A percentile compares a stretch with the other conserved stretches of the same genome.
phyloP scores from a whole-genome alignment of 2,888 invertebrate species.

The Rhopalosiphum nymphaeae region DNA sequence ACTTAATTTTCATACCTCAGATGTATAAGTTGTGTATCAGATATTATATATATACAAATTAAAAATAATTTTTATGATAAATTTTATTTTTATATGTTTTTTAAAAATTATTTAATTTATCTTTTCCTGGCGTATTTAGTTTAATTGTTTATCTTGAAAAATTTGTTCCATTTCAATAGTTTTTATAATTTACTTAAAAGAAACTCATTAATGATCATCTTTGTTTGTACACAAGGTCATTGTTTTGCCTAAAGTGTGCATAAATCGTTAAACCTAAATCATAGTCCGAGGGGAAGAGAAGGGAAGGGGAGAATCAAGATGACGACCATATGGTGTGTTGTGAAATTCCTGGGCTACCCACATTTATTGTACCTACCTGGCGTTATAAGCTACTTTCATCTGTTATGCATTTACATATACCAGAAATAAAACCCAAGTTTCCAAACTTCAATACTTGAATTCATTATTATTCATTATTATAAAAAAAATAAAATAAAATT shows the following conservation, averaged over 20 bases:
- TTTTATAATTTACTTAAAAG: slow-evolving; percentile 14
- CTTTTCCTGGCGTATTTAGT: background rate
- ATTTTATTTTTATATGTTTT: background rate
- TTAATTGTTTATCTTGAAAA: background rate
- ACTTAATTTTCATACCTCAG: background rate
- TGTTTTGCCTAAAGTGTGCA: slow-evolving; percentile 51
- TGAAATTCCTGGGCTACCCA: slow-evolving; percentile 64
- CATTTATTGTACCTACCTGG: slow-evolving; percentile 64
- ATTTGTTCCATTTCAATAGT: background rate
- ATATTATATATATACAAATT: background rate
- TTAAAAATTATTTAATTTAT: background rate
- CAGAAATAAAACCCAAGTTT: slow-evolving; percentile 46
- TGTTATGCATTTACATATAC: slow-evolving; percentile 44
- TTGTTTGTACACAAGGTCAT: slow-evolving; percentile 48
- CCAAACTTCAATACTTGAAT: slow-evolving; percentile 27
- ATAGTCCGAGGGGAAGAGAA: background rate
- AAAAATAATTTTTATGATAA: background rate
- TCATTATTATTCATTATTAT: background rate
- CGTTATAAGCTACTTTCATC: slow-evolving; percentile 57
- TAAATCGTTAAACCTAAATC: slow-evolving; percentile 58
- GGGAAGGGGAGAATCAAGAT: slow-evolving; percentile 47
- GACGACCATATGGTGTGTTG: slow-evolving; percentile 64
- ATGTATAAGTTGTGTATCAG: background rate
- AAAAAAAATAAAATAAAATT: slow-evolving; percentile 35
- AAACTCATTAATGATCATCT: slow-evolving; percentile 32